Evolutionary conservation across 2,797 vertebrate species (phyloP), one percentile per base, ranked within the genome.

Genomic region (Lithobates sylvaticus): DNA sequence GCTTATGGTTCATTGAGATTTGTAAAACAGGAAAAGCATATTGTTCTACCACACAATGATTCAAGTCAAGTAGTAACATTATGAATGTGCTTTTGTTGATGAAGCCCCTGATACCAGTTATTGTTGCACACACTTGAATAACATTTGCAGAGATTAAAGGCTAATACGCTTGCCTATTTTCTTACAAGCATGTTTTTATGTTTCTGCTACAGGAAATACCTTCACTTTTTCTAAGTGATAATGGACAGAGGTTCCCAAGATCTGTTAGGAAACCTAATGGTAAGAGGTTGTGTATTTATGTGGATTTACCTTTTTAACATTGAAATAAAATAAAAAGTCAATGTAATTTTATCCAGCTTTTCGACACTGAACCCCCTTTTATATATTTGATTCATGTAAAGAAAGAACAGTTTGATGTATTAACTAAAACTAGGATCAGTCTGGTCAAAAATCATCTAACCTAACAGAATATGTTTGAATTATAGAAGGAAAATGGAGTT

Each of bases 161-260:
- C 36, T 1, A 36, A 39, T 16, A 42, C 27, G 44, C 8, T 27
- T 72, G 32, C 50, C 16, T n/a, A 23, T 23, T 61, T 61, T 81
- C 23, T 65, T 26, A 36, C n/a, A 61, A 29, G 36, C 7, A 18
- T 26, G 3, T 36, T 79, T 16, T 61, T 80, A 9, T 77, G 10
- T 58, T 29, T 47, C 44, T 78, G 64, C 69, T 50, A 54, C 75
- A 93, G 92, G 90, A 92, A 85, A 92, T 91, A 74, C 92, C 91
- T 0, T 86, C 90, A 36, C 36, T 69, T 1, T 79, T 91, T 32
- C 34, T 77, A 29, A 54, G 75, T 0, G 27, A 86, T 0, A 88
- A 78, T 2, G 78, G 87, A 18, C 61, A 85, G n/a, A 83, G n/a
- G 9, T 90, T 68, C 32, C 91, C 91, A 21, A 90, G 91, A 76